Base-by-base conservation (phyloP, 2,888 invertebrate genomes). In the Lottia gigantea region DNA sequence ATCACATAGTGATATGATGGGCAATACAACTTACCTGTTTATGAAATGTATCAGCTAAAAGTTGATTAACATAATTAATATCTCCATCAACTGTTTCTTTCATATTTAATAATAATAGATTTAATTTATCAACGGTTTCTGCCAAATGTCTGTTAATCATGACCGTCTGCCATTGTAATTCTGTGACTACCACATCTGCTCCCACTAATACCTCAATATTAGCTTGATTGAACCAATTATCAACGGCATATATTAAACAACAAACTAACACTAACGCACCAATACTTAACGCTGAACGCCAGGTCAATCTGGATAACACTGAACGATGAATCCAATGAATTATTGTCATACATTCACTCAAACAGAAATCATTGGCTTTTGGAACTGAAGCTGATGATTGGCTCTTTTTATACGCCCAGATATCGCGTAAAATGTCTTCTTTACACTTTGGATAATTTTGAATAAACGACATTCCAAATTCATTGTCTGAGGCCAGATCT, bases 381-480 rank as follows among this genome's bases (percentile, higher is more conserved):
- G 55, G 19, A 19, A 55, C 55, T 12, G 55, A 55, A 11, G 55
- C 55, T 11, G 19, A 55, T 14, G 55, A 55, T 19, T 55, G 55
- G 46, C 72, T 72, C 73, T 80, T 80, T 72, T 80, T 83, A 65
- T 83, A 79, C 11, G 77, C 76, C 78, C 79, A 83, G 66, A 85
- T 80, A 68, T 82, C 81, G 15, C 76, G 79, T 64, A 85, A 74
- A 68, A 85, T 83, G 66, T 83, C 82, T 64, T 83, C 82, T 68
- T 81, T 81, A 8, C 80, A 74, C 66, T 82, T 82, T 8, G 78
- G 75, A 14, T 81, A 76, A 15, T 80, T 73, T 64, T 80, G 80
- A 67, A 81, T 79, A 73, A 83, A 84, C 12, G 81, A 74, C 49
- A 82, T 80, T 65, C 82, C 80, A 19, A 78, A 72, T 31, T 82